Percentiles rank a stretch among this genome's conserved stretches.
Evolutionary conservation across 2,888 invertebrate genomes (phyloP).

Genomic region (Enchytraeus crypticus): DNA sequence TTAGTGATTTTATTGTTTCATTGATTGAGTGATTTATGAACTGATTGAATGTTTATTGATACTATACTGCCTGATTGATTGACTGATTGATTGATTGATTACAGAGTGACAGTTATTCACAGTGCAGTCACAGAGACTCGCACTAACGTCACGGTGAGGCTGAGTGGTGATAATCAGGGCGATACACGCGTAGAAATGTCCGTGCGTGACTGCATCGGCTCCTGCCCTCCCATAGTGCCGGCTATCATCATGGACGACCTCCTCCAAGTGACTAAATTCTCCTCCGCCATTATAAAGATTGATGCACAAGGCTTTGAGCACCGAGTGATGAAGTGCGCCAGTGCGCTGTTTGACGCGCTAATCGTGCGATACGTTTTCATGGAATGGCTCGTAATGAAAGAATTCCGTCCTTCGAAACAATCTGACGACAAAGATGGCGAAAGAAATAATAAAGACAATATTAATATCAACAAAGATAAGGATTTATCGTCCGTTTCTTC

Average conservation of each 20-base stretch:
- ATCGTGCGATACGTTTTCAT: constrained; percentile 24
- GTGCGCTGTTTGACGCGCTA: constrained; percentile 15
- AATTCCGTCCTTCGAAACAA: neutral
- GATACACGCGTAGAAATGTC: constrained; percentile 20
- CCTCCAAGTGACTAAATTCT: constrained; percentile 2
- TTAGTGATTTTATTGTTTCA: too few relatives aligned
- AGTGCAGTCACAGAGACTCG: constrained; percentile 22
- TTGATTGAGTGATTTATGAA: too few relatives aligned
- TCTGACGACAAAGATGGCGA: too few relatives aligned
- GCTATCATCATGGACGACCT: constrained; percentile 27
- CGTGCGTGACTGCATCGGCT: constrained; percentile 18
- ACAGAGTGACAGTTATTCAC: constrained; percentile 9
- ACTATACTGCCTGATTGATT: too few relatives aligned
- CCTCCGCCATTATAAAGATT: constrained; percentile 12
- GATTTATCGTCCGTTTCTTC: neutral
- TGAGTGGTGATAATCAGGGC: constrained; percentile 28
- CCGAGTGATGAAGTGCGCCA: constrained; percentile 19
- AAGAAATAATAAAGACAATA: too few relatives aligned
- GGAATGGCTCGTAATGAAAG: constrained; percentile 28
- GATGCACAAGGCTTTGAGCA: constrained; percentile 26
- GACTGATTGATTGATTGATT: too few relatives aligned
- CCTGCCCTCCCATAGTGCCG: constrained; percentile 22
- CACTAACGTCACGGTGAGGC: constrained; percentile 11
- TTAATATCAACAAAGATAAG: neutral
- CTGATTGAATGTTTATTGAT: too few relatives aligned